These are phyloP conservation scores for Bucorvus abyssinicus DNA, from an alignment of 2,797 vertebrate genomes.

Conservation along the genomic window DNA sequence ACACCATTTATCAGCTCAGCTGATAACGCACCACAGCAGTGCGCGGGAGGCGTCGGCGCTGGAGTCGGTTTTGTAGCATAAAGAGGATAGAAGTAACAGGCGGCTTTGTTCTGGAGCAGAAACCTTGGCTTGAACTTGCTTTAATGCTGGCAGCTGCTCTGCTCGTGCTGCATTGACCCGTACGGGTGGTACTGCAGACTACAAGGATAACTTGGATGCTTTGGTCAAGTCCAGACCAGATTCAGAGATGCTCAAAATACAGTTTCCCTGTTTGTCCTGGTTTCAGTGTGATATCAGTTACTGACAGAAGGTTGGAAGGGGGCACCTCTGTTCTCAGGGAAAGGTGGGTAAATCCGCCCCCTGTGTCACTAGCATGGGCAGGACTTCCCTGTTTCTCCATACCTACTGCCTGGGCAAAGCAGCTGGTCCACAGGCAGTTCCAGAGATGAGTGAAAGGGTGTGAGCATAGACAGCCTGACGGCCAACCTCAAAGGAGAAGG, in stretches of 20 bases:
- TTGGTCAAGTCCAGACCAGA: background rate
- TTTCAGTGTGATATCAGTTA: background rate
- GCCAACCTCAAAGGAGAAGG: background rate
- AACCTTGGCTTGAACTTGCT: background rate
- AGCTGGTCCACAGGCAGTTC: background rate
- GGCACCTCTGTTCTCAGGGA: background rate
- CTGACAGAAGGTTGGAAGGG: background rate
- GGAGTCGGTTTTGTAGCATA: background rate
- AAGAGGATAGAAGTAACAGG: background rate
- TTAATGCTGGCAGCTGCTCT: background rate
- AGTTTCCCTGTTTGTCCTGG: background rate
- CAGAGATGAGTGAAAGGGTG: background rate
- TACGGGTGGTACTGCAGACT: background rate
- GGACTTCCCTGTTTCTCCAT: background rate
- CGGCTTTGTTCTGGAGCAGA: background rate
- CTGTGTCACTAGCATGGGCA: rapidly evolving
- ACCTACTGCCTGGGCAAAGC: background rate
- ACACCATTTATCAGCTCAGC: background rate
- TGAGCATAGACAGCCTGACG: background rate
- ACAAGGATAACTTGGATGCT: background rate
- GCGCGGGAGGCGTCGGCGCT: rapidly evolving
- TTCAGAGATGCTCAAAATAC: background rate
- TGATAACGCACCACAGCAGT: background rate
- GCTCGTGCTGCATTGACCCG: background rate
- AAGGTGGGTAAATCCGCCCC: background rate